phyloP scores from a whole-genome alignment of 2,113 vertebrate genomes.

The Paradoxurus hermaphroditus region DNA sequence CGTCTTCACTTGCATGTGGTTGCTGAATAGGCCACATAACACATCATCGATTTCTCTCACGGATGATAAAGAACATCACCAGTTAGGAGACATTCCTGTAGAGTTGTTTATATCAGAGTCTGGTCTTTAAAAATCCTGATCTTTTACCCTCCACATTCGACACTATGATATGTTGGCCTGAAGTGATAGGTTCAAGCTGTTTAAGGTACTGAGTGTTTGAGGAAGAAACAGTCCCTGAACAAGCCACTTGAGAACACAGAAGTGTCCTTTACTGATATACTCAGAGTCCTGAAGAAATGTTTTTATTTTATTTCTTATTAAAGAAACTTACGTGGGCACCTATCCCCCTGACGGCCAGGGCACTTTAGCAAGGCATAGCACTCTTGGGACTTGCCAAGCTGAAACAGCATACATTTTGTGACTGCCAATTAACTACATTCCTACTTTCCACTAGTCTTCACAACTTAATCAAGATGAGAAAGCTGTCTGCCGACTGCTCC shows the following conservation, averaged over 20 bases:
- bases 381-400: not conserved
- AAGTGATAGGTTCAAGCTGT: not conserved
- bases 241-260: not conserved
- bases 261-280: not conserved
- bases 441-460: not conserved
- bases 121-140: conserved; percentile 5
- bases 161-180: not conserved
- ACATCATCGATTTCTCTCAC: not conserved
- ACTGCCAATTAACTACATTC: not conserved
- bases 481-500: not conserved
- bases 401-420: not conserved
- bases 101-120: not conserved
- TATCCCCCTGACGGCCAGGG: not conserved
- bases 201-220: not conserved
- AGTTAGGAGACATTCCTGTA: not conserved
- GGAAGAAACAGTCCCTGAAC: not conserved
- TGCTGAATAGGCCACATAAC: not conserved
- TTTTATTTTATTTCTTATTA: conserved; percentile 28
- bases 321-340: not conserved
- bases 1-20: not conserved
- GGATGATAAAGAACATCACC: not conserved
- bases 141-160: not conserved
- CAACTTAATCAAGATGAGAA: not conserved
- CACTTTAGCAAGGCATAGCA: not conserved
- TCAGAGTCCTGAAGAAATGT: not conserved